phyloP scores from a whole-genome alignment of 2,113 vertebrate species.

The Etia nguti region DNA sequence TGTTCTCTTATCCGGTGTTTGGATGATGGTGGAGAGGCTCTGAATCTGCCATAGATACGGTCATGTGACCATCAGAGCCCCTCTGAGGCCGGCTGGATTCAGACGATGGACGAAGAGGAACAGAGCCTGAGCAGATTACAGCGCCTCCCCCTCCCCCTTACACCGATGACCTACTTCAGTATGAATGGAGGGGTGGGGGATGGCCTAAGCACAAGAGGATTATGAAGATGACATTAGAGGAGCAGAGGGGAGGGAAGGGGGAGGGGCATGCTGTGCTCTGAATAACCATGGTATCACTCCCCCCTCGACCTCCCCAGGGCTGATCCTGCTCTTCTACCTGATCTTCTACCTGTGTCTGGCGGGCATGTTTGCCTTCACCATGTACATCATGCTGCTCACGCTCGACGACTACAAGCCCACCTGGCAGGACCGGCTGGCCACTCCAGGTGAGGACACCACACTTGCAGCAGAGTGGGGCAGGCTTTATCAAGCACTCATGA shows the following conservation, averaged over 20 bases:
- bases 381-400: slow-evolving; percentile 67
- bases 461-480: neutral
- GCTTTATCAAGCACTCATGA: neutral
- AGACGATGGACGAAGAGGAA: neutral
- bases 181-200: slow-evolving; percentile 37
- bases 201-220: slow-evolving; percentile 39
- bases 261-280: neutral
- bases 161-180: neutral
- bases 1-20: neutral
- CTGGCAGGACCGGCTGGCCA: slow-evolving; percentile 62
- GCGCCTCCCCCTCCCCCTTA: neutral
- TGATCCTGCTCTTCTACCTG: slow-evolving; percentile 65
- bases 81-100: neutral
- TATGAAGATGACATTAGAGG: slow-evolving; percentile 11
- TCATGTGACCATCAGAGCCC: neutral
- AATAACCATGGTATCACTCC: neutral
- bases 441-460: slow-evolving; percentile 40
- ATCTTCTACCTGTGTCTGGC: slow-evolving; percentile 65
- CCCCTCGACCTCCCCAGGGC: slow-evolving; percentile 33
- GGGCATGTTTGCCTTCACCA: slow-evolving; percentile 62
- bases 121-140: neutral
- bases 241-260: neutral
- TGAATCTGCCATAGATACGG: neutral
- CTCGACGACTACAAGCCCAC: slow-evolving; percentile 66
- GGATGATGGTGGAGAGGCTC: neutral